These are phyloP conservation scores for Latheticus oryzae DNA, from an alignment of 2,888 invertebrate species.

Conservation along the genomic window DNA sequence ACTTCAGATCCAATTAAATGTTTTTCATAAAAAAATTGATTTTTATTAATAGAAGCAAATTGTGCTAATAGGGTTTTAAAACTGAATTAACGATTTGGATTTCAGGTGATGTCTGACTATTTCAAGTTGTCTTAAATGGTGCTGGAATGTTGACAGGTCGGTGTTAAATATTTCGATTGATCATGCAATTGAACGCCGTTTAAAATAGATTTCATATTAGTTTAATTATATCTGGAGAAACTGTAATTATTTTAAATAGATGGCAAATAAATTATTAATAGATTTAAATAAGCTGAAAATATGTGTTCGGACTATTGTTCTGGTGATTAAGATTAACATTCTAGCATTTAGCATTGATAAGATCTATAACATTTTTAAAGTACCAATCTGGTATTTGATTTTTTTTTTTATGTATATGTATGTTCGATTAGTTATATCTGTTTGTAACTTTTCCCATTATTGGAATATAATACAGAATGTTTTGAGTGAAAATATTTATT, in stretches of 20 bases:
- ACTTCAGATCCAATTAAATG: not conserved
- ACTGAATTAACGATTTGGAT: conserved; percentile 40
- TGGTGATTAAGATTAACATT: too few species aligned
- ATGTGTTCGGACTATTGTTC: too few species aligned
- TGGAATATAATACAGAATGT: too few species aligned
- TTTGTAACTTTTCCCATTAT: too few species aligned
- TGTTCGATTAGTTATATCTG: too few species aligned
- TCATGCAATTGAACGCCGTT: conserved; percentile 42
- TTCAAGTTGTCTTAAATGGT: conserved; percentile 43
- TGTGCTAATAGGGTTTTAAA: conserved; percentile 24
- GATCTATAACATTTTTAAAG: too few species aligned
- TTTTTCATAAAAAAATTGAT: too few species aligned
- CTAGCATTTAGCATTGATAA: too few species aligned
- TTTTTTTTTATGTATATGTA: too few species aligned
- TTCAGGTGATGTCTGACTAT: conserved; percentile 39
- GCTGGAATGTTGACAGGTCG: conserved; percentile 44
- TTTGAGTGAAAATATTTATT: too few species aligned
- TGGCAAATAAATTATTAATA: conserved; percentile 3
- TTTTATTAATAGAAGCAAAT: conserved; percentile 38
- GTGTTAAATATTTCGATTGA: conserved; percentile 39
- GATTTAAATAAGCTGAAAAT: too few species aligned
- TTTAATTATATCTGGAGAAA: conserved; percentile 27
- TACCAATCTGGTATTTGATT: too few species aligned
- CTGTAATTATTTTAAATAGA: conserved; percentile 21
- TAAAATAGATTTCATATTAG: conserved; percentile 17